These are phyloP conservation scores for Microplitis deprimator DNA, from an alignment of 2,888 invertebrate species.

Conservation along the genomic window DNA sequence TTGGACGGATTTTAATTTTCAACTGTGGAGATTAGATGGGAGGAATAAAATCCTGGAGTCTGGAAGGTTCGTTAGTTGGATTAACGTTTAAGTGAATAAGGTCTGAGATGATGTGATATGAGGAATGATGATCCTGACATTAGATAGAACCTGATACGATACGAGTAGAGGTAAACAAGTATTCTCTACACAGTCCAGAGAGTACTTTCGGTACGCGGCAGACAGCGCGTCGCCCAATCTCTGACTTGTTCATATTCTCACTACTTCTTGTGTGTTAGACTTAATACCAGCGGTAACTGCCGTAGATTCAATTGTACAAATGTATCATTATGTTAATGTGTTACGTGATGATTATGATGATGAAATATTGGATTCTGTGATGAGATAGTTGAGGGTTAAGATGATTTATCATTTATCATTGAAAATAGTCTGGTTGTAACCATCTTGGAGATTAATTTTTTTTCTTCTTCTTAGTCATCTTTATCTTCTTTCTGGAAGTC, in stretches of 20 bases:
- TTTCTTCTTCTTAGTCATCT: not conserved
- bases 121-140: conserved; percentile 1
- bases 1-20: too few relatives aligned
- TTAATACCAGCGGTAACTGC: conserved; percentile 2
- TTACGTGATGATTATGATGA: not conserved
- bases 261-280: conserved; percentile 3
- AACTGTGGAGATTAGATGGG: too few relatives aligned
- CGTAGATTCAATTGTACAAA: not conserved
- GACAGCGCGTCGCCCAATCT: conserved; percentile 60
- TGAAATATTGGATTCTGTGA: too few relatives aligned
- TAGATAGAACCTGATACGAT: conserved; percentile 8
- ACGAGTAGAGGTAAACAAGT: conserved; percentile 14
- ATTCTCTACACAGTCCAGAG: conserved; percentile 39
- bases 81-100: too few relatives aligned
- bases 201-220: conserved; percentile 53
- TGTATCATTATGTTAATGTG: not conserved
- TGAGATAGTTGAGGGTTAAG: too few relatives aligned
- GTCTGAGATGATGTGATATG: not conserved
- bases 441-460: not conserved
- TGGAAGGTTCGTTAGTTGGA: too few relatives aligned
- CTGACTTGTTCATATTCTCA: conserved; percentile 43
- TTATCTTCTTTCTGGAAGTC: too few relatives aligned
- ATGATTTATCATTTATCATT: not conserved
- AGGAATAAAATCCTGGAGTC: too few relatives aligned
- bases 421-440: not conserved